Percentiles rank a stretch among this genome's conserved stretches.
These are phyloP conservation scores for Hemithea aestivaria DNA, from an alignment of 2,888 invertebrate species.

Conservation along the genomic window DNA sequence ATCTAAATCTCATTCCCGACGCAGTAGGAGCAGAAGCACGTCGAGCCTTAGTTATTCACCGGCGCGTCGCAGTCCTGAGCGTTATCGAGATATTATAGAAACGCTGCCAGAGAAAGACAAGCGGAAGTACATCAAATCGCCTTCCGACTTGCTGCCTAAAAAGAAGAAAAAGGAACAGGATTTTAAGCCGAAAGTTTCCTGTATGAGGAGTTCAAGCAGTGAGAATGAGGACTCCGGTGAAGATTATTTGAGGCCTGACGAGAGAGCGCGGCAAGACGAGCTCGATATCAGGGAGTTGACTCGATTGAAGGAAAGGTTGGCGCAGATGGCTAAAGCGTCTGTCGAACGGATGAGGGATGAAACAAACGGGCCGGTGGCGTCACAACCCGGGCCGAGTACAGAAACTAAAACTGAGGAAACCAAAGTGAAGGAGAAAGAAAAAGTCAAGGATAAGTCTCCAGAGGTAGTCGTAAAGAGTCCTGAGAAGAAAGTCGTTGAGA, in stretches of 20 bases:
- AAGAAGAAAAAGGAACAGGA: constrained; percentile 42
- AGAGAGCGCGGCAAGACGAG: constrained; percentile 74
- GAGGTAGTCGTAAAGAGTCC: constrained; percentile 16
- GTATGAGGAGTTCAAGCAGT: constrained; percentile 78
- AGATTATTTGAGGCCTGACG: constrained; percentile 73
- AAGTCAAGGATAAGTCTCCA: constrained; percentile 34
- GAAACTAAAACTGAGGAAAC: constrained; percentile 2
- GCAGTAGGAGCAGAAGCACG: constrained; percentile 69
- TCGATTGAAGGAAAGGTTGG: constrained; percentile 83
- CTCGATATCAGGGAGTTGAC: constrained; percentile 82
- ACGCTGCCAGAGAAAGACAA: constrained; percentile 77
- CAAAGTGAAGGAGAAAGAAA: constrained; percentile 11
- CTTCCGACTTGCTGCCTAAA: constrained; percentile 58
- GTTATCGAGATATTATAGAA: constrained; percentile 82
- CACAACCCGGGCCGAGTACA: constrained; percentile 23
- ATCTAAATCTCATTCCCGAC: constrained; percentile 45
- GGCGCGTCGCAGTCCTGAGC: constrained; percentile 82
- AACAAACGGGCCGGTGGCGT: constrained; percentile 46
- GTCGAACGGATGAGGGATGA: constrained; percentile 47
- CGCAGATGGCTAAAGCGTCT: constrained; percentile 84
- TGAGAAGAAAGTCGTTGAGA: constrained; percentile 25
- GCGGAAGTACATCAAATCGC: constrained; percentile 68
- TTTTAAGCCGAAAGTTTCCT: constrained; percentile 67
- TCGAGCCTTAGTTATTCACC: constrained; percentile 85
- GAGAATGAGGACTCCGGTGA: constrained; percentile 79